Evolutionary conservation across 2,797 vertebrate species (phyloP).

Genomic region (Emys orbicularis): DNA sequence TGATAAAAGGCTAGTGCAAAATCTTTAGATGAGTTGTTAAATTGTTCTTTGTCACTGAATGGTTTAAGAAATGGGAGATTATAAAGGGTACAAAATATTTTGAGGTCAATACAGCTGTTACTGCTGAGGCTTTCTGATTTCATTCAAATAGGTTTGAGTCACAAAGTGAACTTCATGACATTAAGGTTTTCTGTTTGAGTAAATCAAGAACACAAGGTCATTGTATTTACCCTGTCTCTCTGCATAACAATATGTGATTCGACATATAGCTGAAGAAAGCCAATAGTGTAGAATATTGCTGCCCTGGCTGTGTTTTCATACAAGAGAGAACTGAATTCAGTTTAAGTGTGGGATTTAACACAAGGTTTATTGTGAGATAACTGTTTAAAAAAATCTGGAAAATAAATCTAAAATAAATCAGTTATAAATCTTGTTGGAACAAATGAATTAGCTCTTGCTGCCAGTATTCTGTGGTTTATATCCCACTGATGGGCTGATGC

Average conservation of each 20-base stretch:
- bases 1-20: constrained; percentile 57
- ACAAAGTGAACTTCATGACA: neutral
- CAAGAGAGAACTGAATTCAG: neutral
- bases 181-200: neutral
- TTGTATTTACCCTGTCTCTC: neutral
- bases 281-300: neutral
- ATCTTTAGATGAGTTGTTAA: constrained; percentile 40
- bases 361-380: neutral
- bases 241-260: neutral
- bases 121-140: constrained; percentile 24
- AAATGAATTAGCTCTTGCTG: neutral
- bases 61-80: constrained; percentile 26
- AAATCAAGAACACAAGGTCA: neutral
- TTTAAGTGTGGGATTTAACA: neutral
- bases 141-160: constrained; percentile 16
- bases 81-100: neutral
- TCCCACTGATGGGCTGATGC: neutral
- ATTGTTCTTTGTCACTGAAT: constrained; percentile 29
- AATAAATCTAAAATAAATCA: neutral
- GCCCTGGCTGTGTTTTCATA: neutral
- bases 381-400: neutral
- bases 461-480: neutral
- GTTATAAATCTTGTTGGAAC: neutral
- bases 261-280: neutral
- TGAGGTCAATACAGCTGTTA: constrained; percentile 30